Evolutionary conservation across 2,888 invertebrate species (phyloP), one percentile per base, ranked within the genome.

Genomic region (Doris montereyensis): DNA sequence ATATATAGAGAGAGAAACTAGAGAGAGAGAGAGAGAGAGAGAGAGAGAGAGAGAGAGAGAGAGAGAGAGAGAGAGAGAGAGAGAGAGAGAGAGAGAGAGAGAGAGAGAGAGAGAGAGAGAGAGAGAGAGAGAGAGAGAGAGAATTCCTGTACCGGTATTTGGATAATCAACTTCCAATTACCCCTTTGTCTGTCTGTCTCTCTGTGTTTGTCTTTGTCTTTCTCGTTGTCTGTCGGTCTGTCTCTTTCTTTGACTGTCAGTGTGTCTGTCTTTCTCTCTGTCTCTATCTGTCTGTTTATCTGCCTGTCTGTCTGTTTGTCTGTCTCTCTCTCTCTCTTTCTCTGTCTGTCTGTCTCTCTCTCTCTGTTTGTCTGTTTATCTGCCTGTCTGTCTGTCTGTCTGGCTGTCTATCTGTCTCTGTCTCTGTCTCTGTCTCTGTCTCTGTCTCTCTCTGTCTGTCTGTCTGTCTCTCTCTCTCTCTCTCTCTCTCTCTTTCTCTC

Each of bases 61-160:
- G 4, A 78, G 32, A 32, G n/a, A 68, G 32, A 70, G 26, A 21
- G 2, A 5, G 21, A 35, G 67, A 76, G 41, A 41, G 41, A 76
- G 76, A 67, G 65, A 67, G 41, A 76, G 65, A 34, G 41, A 26
- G 41, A 35, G 58, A 62, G 60, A 32, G 41, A 35, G 35, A 35
- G 41, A 62, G 67, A 30, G 67, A 65, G 67, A 34, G 65, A 68
- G 68, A 52, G 68, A 52, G 26, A 76, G 52, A 67, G 41, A 67
- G 26, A 68, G 41, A 67, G 41, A 68, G 32, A 68, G 52, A 41
- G 35, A 32, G 28, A 34, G 52, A 52, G 76, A 28, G 34, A 41
- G 68, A 26, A 17, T 17, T 77, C 70, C 68, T 52, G 70, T 10
- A 5, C 21, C 1, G 2, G 1, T 13, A 57, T 57, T 77, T 71